phyloP scores from a whole-genome alignment of 1,140 invertebrate genomes.

The Bemisia tabaci region DNA sequence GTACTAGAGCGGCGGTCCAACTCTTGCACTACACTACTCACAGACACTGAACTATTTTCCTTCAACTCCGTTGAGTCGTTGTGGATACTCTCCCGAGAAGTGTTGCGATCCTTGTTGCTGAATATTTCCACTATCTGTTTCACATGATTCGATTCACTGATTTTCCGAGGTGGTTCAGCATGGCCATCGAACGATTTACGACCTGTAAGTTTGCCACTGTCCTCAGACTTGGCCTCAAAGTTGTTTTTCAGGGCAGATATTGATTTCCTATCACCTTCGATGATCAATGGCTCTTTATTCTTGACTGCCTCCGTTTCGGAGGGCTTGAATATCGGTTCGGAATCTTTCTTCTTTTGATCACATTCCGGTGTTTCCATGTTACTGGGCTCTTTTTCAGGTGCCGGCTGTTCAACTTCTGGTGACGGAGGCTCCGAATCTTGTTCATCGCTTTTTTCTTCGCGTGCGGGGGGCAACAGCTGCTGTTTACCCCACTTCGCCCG shows the following conservation, averaged over 20 bases:
- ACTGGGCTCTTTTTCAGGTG: not conserved
- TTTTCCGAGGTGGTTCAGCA: not conserved
- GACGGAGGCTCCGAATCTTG: not conserved
- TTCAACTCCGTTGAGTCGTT: not conserved
- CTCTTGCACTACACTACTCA: not conserved
- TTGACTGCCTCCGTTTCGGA: not conserved
- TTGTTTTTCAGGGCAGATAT: not conserved
- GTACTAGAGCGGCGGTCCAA: not conserved
- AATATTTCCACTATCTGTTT: not conserved
- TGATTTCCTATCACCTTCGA: not conserved
- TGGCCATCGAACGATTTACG: not conserved
- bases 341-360: not conserved
- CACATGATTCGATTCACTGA: not conserved
- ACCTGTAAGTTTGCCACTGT: not conserved
- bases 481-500: slow-evolving; percentile 21
- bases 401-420: not conserved
- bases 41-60: not conserved
- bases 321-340: not conserved
- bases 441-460: slow-evolving; percentile 3
- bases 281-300: not conserved
- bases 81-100: not conserved
- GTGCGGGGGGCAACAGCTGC: not conserved
- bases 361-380: not conserved
- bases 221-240: not conserved
- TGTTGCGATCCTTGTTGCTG: not conserved